Conservation (phyloP, 2,888 invertebrate genomes). For the Julus scanicus region DNA sequence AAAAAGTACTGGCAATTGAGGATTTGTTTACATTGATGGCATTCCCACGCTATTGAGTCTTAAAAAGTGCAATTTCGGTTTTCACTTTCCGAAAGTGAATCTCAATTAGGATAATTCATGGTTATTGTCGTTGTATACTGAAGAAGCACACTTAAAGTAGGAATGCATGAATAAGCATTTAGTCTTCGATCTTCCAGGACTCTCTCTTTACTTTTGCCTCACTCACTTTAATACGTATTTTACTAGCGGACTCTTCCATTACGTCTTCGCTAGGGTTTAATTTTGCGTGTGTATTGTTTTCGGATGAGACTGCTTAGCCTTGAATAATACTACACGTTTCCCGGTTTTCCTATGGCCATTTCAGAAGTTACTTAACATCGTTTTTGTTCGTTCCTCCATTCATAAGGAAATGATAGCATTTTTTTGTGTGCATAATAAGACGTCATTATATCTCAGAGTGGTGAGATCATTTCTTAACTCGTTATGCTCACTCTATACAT, state of each 20-base stretch:
- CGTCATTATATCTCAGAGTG: neutral
- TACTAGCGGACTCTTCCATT: slow-evolving; percentile 21
- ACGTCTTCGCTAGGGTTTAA: neutral
- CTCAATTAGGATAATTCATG: slow-evolving; percentile 33
- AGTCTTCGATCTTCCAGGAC: neutral
- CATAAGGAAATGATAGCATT: slow-evolving; percentile 14
- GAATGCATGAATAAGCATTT: neutral
- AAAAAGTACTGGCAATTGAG: neutral
- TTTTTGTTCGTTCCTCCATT: neutral
- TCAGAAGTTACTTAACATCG: neutral
- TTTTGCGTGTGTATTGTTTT: neutral
- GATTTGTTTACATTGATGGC: slow-evolving; percentile 22
- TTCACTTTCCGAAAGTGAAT: neutral
- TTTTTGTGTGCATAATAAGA: neutral
- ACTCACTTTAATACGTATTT: neutral
- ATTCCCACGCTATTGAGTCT: neutral
- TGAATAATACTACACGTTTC: neutral
- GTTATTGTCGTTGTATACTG: neutral
- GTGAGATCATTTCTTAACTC: neutral
- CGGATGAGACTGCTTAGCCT: neutral
- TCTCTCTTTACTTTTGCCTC: neutral
- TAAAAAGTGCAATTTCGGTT: neutral
- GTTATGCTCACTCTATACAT: neutral
- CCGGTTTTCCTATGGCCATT: neutral
- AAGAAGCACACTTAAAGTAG: neutral